Evolutionary conservation across 2,797 vertebrate genomes (phyloP).

Genomic region (Cossypha niveicapilla): DNA sequence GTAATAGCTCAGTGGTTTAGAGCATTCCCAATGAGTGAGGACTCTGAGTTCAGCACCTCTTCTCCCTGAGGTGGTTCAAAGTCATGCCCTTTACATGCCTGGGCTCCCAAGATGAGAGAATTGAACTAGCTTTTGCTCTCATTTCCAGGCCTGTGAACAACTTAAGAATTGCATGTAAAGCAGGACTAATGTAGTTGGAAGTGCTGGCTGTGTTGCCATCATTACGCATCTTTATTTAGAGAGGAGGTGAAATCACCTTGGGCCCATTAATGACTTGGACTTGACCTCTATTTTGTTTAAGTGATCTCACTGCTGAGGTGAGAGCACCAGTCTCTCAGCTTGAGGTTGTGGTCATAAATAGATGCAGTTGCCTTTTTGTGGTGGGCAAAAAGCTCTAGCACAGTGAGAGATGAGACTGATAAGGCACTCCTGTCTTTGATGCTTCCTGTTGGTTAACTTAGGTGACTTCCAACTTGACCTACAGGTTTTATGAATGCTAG

Average conservation of each 20-base stretch:
- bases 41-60: constrained; percentile 2
- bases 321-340: neutral
- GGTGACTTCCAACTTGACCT: neutral
- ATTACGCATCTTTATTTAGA: neutral
- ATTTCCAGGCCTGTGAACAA: neutral
- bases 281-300: neutral
- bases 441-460: neutral
- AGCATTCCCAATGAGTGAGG: constrained; percentile 19
- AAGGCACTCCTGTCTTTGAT: neutral
- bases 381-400: neutral
- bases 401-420: neutral
- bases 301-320: neutral
- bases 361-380: neutral
- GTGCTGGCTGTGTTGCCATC: neutral
- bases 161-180: neutral
- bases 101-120: neutral
- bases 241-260: neutral
- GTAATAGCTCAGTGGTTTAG: constrained; percentile 32
- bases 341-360: neutral
- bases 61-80: constrained; percentile 18
- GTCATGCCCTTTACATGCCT: neutral
- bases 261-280: neutral
- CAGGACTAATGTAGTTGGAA: neutral
- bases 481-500: neutral
- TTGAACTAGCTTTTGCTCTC: neutral